Evolutionary conservation across 2,113 vertebrate genomes (phyloP).

Genomic region (Catagonus wagneri): DNA sequence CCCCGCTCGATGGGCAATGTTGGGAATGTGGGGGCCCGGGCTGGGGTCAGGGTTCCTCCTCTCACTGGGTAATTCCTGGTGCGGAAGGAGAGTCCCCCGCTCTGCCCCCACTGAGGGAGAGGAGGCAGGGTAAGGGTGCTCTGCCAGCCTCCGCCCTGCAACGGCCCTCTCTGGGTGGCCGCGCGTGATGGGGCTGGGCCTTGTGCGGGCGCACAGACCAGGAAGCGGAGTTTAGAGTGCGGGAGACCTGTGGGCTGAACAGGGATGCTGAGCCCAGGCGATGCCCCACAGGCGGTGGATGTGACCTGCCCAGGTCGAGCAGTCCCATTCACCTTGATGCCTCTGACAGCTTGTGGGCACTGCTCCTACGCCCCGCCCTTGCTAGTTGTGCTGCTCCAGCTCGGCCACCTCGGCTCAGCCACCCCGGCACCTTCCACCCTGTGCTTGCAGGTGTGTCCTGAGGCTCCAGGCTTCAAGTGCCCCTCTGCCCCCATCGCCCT

Average conservation of each 20-base stretch:
- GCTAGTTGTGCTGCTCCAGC: fast-evolving
- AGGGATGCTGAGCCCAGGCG: background rate
- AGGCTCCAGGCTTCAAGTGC: background rate
- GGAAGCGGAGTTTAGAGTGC: background rate
- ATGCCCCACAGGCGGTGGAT: fast-evolving
- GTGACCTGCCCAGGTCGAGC: background rate
- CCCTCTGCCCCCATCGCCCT: background rate
- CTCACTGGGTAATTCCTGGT: background rate
- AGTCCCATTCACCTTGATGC: too few species aligned
- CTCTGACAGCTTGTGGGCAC: background rate
- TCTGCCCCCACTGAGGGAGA: background rate
- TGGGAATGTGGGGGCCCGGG: background rate
- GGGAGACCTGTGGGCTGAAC: background rate
- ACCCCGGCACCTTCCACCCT: background rate
- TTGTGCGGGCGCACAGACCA: fast-evolving
- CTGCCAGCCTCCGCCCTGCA: background rate
- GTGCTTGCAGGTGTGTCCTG: background rate
- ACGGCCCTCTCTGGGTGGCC: background rate
- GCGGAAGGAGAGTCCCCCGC: background rate
- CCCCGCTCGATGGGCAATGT: background rate
- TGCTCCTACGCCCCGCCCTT: background rate
- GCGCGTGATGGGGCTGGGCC: background rate
- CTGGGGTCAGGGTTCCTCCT: too few species aligned
- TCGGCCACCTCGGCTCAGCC: background rate
- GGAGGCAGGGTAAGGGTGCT: background rate